Conservation (phyloP, 2,797 vertebrate genomes). For the Threskiornis aethiopicus region DNA sequence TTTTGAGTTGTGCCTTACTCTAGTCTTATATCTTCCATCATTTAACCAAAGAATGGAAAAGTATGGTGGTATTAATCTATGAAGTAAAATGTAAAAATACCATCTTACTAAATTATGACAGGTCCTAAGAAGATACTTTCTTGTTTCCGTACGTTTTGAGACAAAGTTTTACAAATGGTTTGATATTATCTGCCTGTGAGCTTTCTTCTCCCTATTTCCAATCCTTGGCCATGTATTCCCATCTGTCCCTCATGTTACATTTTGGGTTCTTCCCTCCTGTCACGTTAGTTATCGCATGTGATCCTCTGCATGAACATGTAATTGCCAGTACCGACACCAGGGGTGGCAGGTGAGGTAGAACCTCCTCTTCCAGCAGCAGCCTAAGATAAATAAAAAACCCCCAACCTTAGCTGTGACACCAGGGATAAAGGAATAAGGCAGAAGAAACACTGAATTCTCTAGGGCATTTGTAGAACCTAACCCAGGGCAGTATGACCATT, state of each 20-base stretch:
- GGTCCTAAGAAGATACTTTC: neutral
- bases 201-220: neutral
- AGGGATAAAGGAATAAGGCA: neutral
- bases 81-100: neutral
- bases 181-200: neutral
- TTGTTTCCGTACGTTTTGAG: neutral
- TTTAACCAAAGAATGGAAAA: neutral
- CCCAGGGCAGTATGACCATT: neutral
- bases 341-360: neutral
- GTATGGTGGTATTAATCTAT: neutral
- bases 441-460: neutral
- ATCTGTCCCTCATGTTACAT: neutral
- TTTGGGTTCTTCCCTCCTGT: neutral
- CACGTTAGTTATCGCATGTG: neutral
- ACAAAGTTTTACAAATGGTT: neutral
- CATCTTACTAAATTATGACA: neutral
- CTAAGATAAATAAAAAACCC: neutral
- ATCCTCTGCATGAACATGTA: neutral
- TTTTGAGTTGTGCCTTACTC: neutral
- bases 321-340: neutral
- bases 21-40: neutral
- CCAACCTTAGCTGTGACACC: neutral
- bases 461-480: neutral
- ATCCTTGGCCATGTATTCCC: neutral
- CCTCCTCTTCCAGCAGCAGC: neutral